A percentile compares a stretch with the other conserved stretches of the same genome.
These are phyloP conservation scores for Reticulitermes speratus DNA, from an alignment of 1,140 invertebrate genomes.

Conservation along the genomic window DNA sequence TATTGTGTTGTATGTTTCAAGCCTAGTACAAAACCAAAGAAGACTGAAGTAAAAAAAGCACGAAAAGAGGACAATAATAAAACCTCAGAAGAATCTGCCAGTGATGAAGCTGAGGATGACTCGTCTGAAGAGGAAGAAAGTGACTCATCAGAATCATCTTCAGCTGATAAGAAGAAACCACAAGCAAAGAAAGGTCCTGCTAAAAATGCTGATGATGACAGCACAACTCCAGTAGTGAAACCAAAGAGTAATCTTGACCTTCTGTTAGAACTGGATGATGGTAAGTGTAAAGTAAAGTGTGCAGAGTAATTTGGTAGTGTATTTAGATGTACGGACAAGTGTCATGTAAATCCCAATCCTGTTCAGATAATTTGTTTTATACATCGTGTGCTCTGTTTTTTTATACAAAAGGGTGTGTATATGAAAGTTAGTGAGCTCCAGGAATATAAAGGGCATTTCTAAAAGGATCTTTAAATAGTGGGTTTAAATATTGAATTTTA, in stretches of 20 bases:
- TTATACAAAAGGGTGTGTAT: no score
- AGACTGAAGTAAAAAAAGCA: not conserved
- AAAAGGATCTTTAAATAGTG: no score
- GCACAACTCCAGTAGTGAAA: conserved; percentile 29
- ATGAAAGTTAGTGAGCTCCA: no score
- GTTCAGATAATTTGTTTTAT: no score
- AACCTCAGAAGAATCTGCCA: conserved; percentile 45
- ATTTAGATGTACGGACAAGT: no score
- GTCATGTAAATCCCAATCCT: no score
- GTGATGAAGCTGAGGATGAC: conserved; percentile 45
- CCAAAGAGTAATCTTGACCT: conserved; percentile 69
- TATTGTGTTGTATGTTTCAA: not conserved
- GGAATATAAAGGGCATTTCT: no score
- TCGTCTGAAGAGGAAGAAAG: conserved; percentile 42
- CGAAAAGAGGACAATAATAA: conserved; percentile 45
- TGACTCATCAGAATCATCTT: conserved; percentile 31
- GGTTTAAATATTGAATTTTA: no score
- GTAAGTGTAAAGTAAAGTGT: conserved; percentile 41
- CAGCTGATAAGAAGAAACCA: conserved; percentile 33
- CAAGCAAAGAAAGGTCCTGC: conserved; percentile 37
- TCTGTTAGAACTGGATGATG: conserved; percentile 75
- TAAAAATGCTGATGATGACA: conserved; percentile 29
- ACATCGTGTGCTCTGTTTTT: no score
- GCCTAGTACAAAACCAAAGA: not conserved
- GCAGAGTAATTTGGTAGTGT: no score